Percentiles rank a stretch among this genome's conserved stretches.
These are phyloP conservation scores for Ormia ochracea DNA, from an alignment of 2,888 invertebrate species.

Conservation along the genomic window DNA sequence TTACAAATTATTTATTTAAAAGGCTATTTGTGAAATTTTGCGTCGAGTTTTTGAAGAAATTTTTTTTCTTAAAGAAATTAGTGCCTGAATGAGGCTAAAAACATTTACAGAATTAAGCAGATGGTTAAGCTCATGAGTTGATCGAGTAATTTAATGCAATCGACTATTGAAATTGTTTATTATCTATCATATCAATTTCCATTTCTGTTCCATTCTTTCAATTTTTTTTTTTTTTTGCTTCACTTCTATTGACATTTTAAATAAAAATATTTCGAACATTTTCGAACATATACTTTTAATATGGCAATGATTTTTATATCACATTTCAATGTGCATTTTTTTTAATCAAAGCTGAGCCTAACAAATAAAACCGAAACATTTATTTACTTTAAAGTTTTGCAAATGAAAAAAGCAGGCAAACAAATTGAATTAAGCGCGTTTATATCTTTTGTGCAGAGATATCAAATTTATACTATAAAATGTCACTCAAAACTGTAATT, in stretches of 20 bases:
- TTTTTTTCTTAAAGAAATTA: too few relatives aligned
- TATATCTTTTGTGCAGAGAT: constrained; percentile 59
- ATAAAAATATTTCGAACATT: background rate
- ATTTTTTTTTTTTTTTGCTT: background rate
- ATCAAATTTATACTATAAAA: constrained; percentile 58
- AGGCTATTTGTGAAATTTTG: too few relatives aligned
- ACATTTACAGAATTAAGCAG: too few relatives aligned
- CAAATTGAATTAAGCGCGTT: constrained; percentile 48
- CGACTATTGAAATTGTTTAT: too few relatives aligned
- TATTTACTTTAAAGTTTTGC: background rate
- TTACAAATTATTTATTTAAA: too few relatives aligned
- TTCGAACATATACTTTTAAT: background rate
- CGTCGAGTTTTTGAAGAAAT: too few relatives aligned
- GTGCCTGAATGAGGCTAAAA: too few relatives aligned
- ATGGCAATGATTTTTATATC: background rate
- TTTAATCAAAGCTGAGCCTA: constrained; percentile 44
- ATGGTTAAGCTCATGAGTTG: too few relatives aligned
- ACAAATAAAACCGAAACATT: constrained; percentile 52
- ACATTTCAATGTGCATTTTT: background rate
- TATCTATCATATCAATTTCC: too few relatives aligned
- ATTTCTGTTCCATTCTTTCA: too few relatives aligned
- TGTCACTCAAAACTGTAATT: constrained; percentile 54
- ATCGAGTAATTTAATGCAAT: too few relatives aligned
- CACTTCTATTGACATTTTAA: background rate
- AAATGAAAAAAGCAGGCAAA: background rate